Evolutionary conservation across 2,888 invertebrate species (phyloP).

Genomic region (Philonicus albiceps): DNA sequence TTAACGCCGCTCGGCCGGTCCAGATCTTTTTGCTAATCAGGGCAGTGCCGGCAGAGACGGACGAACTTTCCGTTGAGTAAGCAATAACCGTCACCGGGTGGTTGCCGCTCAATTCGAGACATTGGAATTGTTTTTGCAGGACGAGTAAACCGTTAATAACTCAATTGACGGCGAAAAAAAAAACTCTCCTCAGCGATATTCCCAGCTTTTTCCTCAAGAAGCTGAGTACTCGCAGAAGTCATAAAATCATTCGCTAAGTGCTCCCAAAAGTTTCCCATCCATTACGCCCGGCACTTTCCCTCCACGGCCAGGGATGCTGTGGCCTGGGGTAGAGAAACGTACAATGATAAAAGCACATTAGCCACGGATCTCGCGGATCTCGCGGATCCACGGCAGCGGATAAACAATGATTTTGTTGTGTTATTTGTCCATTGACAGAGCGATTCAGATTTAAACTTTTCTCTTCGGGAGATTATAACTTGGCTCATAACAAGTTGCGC

Average conservation of each 20-base stretch:
- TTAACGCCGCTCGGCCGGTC: conserved; percentile 14
- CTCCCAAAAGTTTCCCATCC: conserved; percentile 24
- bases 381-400: background rate
- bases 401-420: conserved; percentile 27
- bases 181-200: background rate
- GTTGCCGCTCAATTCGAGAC: background rate
- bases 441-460: conserved; percentile 34
- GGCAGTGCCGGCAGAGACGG: background rate
- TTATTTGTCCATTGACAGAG: conserved; percentile 34
- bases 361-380: background rate
- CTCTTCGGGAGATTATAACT: conserved; percentile 32
- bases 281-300: conserved; percentile 2
- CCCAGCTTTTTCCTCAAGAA: background rate
- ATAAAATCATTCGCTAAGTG: conserved; percentile 19
- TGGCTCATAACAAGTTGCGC: conserved; percentile 28
- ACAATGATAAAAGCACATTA: background rate
- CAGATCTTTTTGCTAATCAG: background rate
- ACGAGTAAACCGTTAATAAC: background rate
- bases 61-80: background rate
- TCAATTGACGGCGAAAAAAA: background rate
- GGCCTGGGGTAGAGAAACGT: background rate
- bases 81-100: background rate
- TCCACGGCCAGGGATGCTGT: background rate
- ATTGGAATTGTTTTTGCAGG: background rate
- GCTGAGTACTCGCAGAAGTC: background rate